These are phyloP conservation scores for Equus przewalskii DNA, from an alignment of 2,113 vertebrate genomes.

Conservation along the genomic window DNA sequence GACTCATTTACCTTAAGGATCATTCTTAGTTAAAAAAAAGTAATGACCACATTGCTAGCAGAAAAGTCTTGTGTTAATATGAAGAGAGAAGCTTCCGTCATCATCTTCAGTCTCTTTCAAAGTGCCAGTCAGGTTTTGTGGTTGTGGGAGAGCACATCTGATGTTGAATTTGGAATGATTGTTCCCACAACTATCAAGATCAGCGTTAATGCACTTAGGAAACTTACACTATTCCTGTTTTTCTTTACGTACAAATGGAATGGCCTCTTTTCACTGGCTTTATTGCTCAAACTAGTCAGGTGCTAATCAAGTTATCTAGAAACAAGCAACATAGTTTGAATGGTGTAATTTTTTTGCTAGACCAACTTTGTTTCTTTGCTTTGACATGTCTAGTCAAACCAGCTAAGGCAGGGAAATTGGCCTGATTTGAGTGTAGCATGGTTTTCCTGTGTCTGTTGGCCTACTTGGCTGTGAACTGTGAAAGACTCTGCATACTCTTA, in stretches of 20 bases:
- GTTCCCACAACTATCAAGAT: background rate
- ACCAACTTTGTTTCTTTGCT: slow-evolving; percentile 12
- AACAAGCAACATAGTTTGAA: background rate
- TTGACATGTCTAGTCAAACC: background rate
- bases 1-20: background rate
- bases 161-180: background rate
- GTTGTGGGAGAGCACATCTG: background rate
- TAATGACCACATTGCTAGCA: background rate
- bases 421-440: background rate
- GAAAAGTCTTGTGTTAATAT: background rate
- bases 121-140: background rate
- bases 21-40: background rate
- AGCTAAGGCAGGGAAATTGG: background rate
- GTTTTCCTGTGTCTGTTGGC: background rate
- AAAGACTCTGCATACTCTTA: background rate
- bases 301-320: background rate
- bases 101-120: background rate
- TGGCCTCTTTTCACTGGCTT: background rate
- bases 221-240: background rate
- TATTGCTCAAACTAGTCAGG: background rate
- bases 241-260: background rate
- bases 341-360: background rate
- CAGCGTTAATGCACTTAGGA: background rate
- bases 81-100: background rate
- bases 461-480: background rate